These are phyloP conservation scores for Pissodes strobi DNA, from an alignment of 1,140 invertebrate genomes.

Conservation along the genomic window DNA sequence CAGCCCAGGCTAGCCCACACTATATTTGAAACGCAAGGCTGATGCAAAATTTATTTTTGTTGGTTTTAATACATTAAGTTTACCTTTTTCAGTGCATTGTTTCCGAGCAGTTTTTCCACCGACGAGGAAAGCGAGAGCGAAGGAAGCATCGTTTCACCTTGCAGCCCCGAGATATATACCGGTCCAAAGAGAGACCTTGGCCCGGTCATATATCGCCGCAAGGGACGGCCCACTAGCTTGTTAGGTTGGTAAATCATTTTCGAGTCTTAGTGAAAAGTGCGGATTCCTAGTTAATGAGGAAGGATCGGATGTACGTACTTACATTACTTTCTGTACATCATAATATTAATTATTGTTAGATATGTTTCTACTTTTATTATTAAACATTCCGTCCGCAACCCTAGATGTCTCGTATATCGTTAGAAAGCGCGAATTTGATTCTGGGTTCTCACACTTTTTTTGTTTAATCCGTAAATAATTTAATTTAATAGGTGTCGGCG, in stretches of 20 bases:
- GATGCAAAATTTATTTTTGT: neutral
- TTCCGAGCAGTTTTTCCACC: constrained; percentile 50
- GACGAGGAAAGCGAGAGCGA: constrained; percentile 58
- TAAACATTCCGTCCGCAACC: no score
- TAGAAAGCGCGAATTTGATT: no score
- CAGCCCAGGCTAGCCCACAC: neutral
- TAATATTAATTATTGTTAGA: neutral
- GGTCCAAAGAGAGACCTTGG: constrained; percentile 36
- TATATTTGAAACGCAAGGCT: no score
- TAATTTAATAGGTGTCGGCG: no score
- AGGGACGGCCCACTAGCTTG: constrained; percentile 48
- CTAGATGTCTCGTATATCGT: no score
- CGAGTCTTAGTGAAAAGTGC: constrained; percentile 15
- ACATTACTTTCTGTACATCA: constrained; percentile 1
- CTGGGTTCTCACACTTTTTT: no score
- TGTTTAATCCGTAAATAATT: no score
- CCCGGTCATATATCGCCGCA: constrained; percentile 42
- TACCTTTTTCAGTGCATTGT: constrained; percentile 51
- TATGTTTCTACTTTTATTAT: neutral
- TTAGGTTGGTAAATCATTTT: constrained; percentile 50
- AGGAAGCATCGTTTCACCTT: constrained; percentile 53
- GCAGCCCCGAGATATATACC: constrained; percentile 50
- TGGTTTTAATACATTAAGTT: neutral
- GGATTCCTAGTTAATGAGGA: constrained; percentile 15
- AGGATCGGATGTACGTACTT: constrained; percentile 31